Conservation (phyloP, 2,888 invertebrate genomes). For the Alcis repandata region DNA sequence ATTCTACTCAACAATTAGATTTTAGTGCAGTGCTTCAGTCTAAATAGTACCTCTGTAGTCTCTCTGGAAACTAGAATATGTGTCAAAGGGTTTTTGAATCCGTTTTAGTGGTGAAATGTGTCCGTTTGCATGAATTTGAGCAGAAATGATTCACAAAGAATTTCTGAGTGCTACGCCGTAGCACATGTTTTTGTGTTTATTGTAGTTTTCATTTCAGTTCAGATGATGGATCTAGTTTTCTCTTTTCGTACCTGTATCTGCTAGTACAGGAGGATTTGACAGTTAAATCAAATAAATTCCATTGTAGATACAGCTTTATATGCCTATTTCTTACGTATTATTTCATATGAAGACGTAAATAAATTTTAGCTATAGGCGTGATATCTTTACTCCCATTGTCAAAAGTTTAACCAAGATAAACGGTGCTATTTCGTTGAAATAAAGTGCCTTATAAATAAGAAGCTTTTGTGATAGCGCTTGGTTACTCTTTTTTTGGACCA, state of each 20-base stretch:
- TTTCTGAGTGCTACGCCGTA: constrained; percentile 3
- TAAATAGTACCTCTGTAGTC: background rate
- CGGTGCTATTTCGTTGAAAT: no score
- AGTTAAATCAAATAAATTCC: background rate
- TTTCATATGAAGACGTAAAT: no score
- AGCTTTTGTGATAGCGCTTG: no score
- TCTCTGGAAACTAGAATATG: background rate
- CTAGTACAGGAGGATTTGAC: background rate
- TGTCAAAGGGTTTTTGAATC: background rate
- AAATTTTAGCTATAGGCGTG: no score
- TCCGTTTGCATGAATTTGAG: constrained; percentile 2
- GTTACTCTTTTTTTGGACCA: no score
- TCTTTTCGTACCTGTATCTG: background rate
- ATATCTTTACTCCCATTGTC: no score
- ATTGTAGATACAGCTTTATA: no score
- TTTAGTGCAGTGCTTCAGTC: background rate
- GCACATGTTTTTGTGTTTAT: background rate
- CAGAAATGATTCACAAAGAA: constrained; percentile 4
- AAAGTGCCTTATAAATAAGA: no score
- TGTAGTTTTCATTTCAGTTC: background rate
- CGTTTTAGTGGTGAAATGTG: background rate
- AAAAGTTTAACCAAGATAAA: no score
- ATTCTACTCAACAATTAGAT: no score
- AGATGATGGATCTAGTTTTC: background rate
- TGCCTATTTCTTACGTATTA: no score